These are phyloP conservation scores for Ictidomys tridecemlineatus DNA, from an alignment of 2,113 vertebrate species.

Conservation along the genomic window DNA sequence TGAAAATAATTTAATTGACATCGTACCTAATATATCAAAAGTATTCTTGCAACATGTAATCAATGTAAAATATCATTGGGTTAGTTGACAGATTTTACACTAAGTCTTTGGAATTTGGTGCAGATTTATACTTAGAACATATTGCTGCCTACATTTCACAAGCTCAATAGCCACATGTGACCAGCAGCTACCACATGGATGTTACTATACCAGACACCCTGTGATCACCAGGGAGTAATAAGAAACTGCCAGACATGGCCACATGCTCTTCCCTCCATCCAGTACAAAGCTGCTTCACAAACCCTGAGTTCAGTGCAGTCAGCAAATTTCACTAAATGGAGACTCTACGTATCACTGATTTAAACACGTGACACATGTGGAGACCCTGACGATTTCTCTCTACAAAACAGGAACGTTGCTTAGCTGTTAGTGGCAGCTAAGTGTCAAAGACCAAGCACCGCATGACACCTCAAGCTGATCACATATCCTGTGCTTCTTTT, in stretches of 20 bases:
- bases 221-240: rapidly evolving
- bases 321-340: slow-evolving; percentile 49
- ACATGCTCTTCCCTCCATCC: background rate
- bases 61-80: background rate
- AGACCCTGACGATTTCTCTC: slow-evolving; percentile 27
- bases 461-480: slow-evolving; percentile 5
- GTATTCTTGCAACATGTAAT: background rate
- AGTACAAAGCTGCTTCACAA: background rate
- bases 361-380: slow-evolving; percentile 14
- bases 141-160: background rate
- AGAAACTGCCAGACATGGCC: background rate
- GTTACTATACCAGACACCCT: rapidly evolving
- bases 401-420: background rate
- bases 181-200: too few species aligned
- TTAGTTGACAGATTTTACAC: background rate
- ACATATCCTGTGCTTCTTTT: background rate
- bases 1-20: slow-evolving; percentile 18
- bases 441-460: slow-evolving; percentile 22
- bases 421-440: background rate
- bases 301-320: background rate
- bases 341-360: slow-evolving; percentile 28
- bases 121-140: background rate
- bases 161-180: background rate
- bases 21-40: background rate
- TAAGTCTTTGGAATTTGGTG: background rate